phyloP scores from a whole-genome alignment of 2,888 invertebrate species.

The Elysia crispata region DNA sequence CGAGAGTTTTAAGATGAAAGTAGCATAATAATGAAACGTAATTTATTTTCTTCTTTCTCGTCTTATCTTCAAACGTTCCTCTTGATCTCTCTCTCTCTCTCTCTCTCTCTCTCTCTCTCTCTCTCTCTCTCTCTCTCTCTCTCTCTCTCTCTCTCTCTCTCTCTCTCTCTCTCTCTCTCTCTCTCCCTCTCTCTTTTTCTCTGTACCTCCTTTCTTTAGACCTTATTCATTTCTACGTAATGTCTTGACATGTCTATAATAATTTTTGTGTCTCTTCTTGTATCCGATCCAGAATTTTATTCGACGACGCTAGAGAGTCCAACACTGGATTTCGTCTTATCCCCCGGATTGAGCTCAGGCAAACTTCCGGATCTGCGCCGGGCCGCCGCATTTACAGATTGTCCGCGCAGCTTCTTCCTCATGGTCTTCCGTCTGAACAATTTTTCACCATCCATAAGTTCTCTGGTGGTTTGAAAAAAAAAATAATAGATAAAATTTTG shows the following conservation, averaged over 20 bases:
- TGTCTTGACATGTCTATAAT: not conserved
- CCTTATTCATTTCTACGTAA: not conserved
- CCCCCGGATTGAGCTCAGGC: conserved; percentile 22
- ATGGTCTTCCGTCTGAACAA: conserved; percentile 45
- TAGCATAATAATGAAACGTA: not conserved
- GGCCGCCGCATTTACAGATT: conserved; percentile 20
- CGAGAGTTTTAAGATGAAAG: too few relatives aligned
- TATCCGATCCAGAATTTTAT: not conserved
- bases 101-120: conserved; percentile 19
- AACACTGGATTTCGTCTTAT: not conserved
- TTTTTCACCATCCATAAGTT: conserved; percentile 47
- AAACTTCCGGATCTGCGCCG: conserved; percentile 34
- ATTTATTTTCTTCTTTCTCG: not conserved
- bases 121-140: not conserved
- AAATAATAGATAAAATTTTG: too few relatives aligned
- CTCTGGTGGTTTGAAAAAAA: not conserved
- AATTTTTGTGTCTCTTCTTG: not conserved
- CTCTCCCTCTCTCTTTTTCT: not conserved
- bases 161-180: not conserved
- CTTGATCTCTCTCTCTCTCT: not conserved
- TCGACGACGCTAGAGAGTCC: conserved; percentile 13
- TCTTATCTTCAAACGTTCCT: not conserved
- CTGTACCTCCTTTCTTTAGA: not conserved
- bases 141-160: not conserved
- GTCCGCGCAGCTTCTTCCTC: conserved; percentile 43